Evolutionary conservation across 2,888 invertebrate species (phyloP), one percentile per base, ranked within the genome.

Genomic region (Idaea aversata): DNA sequence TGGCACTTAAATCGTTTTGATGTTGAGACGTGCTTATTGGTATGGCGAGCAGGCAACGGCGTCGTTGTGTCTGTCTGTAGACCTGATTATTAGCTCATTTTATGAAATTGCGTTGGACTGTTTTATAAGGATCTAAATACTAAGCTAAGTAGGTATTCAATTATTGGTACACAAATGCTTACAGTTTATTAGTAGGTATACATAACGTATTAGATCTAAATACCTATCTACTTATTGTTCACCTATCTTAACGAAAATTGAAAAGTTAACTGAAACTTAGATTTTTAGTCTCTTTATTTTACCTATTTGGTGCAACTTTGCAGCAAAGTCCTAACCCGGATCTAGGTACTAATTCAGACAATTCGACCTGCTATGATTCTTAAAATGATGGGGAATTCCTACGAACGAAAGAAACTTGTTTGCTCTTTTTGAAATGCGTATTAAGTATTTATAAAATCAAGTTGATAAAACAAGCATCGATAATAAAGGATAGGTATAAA

Each of bases 51-150:
- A 83, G 84, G 86, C 87, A 78, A 78, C 85, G 90, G 91, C 91
- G 91, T 88, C 91, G 87, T 85, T 87, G 86, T 87, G 91, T 92
- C 91, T 87, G 91, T 92, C 91, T 91, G 88, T 90, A 80, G 84
- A 85, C 84, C 85, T 88, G 88, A 90, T 91, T 47, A 47, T 47
- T 91, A 91, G 88, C 84, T 88, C 81, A 83, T 83, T 88, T 90
- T 86, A 85, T 81, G 67, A 71, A 47, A 68, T 60, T 59, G 62
- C 60, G 63, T 65, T 60, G 63, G 36, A 25, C 62, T 34, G 10
- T 59, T 59, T 15, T 16, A 59, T 59, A 0, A 15, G 58, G 15
- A 59, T 47, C 47, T 13, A 47, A 47, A 47, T 47, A 47, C 47
- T 47, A 47, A 47, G 47, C 13, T 47, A 7, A 47, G 47, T 13